These are phyloP conservation scores for Drosophila nannoptera DNA, from an alignment of 1,140 invertebrate species.

Conservation along the genomic window DNA sequence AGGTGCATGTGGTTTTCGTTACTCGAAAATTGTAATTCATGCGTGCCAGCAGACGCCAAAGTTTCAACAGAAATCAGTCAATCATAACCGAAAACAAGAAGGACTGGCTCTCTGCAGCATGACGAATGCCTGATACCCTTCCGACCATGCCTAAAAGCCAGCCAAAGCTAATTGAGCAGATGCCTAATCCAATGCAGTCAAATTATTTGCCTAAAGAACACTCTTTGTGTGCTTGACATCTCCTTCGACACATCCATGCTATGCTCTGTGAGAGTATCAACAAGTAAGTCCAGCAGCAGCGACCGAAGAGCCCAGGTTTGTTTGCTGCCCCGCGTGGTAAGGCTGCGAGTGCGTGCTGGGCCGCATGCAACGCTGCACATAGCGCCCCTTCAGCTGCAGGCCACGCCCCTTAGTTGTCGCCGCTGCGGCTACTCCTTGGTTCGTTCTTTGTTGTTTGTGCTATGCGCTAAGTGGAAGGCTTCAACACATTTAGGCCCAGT, in stretches of 20 bases:
- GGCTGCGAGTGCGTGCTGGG: constrained; percentile 58
- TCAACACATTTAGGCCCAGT: constrained; percentile 33
- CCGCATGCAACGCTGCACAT: constrained; percentile 57
- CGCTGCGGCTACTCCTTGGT: constrained; percentile 9
- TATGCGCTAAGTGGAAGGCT: constrained; percentile 39
- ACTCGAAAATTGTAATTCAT: constrained; percentile 73
- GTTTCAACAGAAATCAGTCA: constrained; percentile 77
- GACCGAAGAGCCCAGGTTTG: constrained; percentile 7
- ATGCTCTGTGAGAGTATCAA: neutral
- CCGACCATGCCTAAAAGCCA: neutral
- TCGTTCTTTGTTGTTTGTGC: constrained; percentile 29
- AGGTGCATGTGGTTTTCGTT: constrained; percentile 58
- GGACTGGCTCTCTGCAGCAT: neutral
- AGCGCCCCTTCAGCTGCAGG: neutral
- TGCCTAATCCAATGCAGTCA: no score
- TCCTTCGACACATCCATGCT: no score
- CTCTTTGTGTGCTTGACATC: no score
- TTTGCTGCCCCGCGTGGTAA: constrained; percentile 33
- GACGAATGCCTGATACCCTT: constrained; percentile 12
- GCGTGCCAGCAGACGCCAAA: constrained; percentile 74
- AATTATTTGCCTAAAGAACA: no score
- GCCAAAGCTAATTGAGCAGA: no score
- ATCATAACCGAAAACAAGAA: constrained; percentile 66
- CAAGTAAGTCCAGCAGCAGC: neutral
- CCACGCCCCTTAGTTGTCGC: neutral